A percentile compares a stretch with the other conserved stretches of the same genome.
Conservation (phyloP, 1,140 invertebrate genomes). For the Zeugodacus cucurbitae region DNA sequence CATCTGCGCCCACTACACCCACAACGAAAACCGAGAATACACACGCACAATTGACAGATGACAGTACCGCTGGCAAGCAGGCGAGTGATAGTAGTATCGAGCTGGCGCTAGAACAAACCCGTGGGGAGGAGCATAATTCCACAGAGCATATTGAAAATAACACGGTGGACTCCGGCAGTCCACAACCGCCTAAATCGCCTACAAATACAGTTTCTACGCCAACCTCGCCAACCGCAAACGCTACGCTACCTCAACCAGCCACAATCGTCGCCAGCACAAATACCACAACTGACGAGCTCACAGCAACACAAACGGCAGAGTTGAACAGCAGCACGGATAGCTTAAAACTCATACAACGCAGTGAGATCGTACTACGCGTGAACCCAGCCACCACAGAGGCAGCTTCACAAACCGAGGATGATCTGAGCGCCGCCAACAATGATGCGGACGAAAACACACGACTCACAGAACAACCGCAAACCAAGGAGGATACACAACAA, state of each 20-base stretch:
- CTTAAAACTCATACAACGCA: constrained; percentile 71
- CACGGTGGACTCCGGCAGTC: not conserved
- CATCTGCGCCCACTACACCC: not conserved
- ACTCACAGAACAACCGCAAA: constrained; percentile 12
- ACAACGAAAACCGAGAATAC: not conserved
- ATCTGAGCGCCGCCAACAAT: constrained; percentile 46
- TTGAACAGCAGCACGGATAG: constrained; percentile 47
- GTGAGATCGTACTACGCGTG: constrained; percentile 72
- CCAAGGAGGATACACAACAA: constrained; percentile 53
- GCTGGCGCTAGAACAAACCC: not conserved
- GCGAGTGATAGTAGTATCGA: not conserved
- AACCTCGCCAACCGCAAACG: not conserved
- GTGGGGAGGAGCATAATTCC: not conserved
- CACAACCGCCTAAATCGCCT: not conserved
- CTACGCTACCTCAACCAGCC: not conserved
- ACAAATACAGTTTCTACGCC: not conserved
- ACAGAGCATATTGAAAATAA: not conserved
- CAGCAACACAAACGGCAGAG: constrained; percentile 9
- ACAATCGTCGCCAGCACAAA: constrained; percentile 5
- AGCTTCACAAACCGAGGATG: constrained; percentile 73
- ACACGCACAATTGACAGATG: not conserved
- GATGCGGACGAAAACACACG: constrained; percentile 47
- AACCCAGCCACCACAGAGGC: constrained; percentile 72
- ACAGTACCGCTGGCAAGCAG: not conserved
- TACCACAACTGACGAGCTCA: not conserved